Base-by-base conservation (phyloP, 2,888 invertebrate genomes). In the Corythucha ciliata region DNA sequence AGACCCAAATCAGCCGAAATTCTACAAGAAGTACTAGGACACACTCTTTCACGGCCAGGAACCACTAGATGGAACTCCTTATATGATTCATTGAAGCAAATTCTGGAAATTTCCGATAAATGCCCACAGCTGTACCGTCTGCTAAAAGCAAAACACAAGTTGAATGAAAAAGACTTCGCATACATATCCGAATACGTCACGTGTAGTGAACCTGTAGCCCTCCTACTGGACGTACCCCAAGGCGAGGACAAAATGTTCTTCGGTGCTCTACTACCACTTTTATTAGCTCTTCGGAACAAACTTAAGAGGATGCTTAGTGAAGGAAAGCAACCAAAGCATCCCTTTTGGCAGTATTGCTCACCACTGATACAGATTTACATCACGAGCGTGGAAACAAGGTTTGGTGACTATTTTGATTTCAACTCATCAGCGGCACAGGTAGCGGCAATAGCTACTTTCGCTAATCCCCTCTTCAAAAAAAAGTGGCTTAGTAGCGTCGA, bases 121-220 rank as follows among this genome's bases (percentile, higher is more conserved):
- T 26, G 26, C 6, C 5, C 16, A 20, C 25, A 40, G 1, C 4
- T 48, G 10, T 24, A 41, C 29, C 25, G 32, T 18, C 20, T 1
- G 12, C 40, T 48, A 29, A 48, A 48, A 41, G 24, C 18, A 14
- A 27, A 14, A 16, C 46, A 46, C 18, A 21, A 44, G 29, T 44
- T 36, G 25, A 37, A 18, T 22, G 37, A 37, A 16, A 37, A 26
- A 12, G 48, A 48, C 4, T 48, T 37, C 24, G 14, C 36, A 22
- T 48, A 48, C 26, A 48, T 40, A 20, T n/a, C 7, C 7, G 41
- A 48, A 21, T 48, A 24, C 20, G 22, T 26, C 4, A 16, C 20
- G 5, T 48, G 48, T 22, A 12, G 22, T 2, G 33, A 41, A 27
- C 40, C 40, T 1, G 2, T 48, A 26, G 40, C 48, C 21, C 22